Evolutionary conservation across 2,113 vertebrate species (phyloP), one percentile per base, ranked within the genome.

Genomic region (Rallus limicola): DNA sequence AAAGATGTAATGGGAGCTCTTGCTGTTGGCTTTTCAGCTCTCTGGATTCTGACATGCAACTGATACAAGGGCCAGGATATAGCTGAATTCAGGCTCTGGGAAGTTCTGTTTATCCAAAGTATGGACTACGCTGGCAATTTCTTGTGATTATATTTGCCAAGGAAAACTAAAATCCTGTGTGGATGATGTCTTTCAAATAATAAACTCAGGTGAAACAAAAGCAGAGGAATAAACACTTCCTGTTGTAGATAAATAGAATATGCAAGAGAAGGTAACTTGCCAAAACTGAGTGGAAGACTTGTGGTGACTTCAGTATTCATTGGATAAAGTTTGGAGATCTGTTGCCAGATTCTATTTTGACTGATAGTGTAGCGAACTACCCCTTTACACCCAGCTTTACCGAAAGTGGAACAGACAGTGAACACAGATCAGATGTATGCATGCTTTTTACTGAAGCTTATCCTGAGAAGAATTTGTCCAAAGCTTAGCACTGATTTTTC

Each of bases 351-450:
- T 44, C 31, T 44, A 0, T 53, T 85, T 72, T 69, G 42, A 81
- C 55, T 0, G 0, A 40, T 4, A 1, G 16, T 77, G 40, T 46
- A 44, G 16, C 36, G 38, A 33, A 44, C 44, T 36, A 10, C 14
- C 7, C 4, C 10, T 9, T 86, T 16, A 13, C 24, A 4, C 74
- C n/a, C 9, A 76, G 28, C 36, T 74, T 50, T 59, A 78, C 44
- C 44, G 24, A 59, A 72, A 56, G 42, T 38, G 42, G 23, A 48
- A 48, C 38, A 42, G 23, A 34, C 31, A 40, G 16, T 59, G 20
- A 59, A 46, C 0, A 0, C 9, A 62, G 25, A 31, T 36, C 2
- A 10, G 16, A 13, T 62, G 24, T 12, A 26, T 53, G 3, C 13
- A 13, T 4, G 4, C 20, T 16, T 92, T 29, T 63, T 62, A 59